Evolutionary conservation across 2,888 invertebrate genomes (phyloP).

Genomic region (Notodonta dromedarius): DNA sequence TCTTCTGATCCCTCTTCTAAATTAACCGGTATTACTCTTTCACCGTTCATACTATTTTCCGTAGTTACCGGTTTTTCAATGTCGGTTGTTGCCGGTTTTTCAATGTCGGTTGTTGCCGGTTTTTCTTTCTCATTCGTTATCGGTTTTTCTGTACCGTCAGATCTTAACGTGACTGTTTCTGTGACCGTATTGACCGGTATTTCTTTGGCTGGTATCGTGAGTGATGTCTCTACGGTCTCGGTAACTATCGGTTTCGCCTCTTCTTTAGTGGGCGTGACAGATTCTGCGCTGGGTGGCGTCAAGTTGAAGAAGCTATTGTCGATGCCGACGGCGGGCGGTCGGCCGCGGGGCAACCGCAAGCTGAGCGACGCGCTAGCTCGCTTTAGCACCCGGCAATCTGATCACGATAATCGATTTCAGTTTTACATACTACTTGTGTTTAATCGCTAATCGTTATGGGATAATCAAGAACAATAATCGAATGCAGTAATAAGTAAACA

Average conservation of each 20-base stretch:
- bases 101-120: slow-evolving; percentile 7
- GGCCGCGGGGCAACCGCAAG: slow-evolving; percentile 72
- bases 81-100: slow-evolving; percentile 8
- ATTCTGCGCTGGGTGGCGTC: slow-evolving; percentile 78
- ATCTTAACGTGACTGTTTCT: slow-evolving; percentile 8
- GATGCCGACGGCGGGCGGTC: slow-evolving; percentile 71
- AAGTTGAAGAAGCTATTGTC: slow-evolving; percentile 71
- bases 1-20: slow-evolving; percentile 22
- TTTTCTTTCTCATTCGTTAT: slow-evolving; percentile 14
- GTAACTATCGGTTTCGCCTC: slow-evolving; percentile 41
- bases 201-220: slow-evolving; percentile 38
- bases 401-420: slow-evolving; percentile 47
- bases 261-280: slow-evolving; percentile 65
- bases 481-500: too few relatives aligned
- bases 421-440: slow-evolving; percentile 42
- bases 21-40: slow-evolving; percentile 37
- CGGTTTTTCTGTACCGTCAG: slow-evolving; percentile 15
- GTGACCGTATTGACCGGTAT: slow-evolving; percentile 5
- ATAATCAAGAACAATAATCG: slow-evolving; percentile 1
- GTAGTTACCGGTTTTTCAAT: slow-evolving; percentile 5
- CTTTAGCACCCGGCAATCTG: slow-evolving; percentile 82
- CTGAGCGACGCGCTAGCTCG: slow-evolving; percentile 74
- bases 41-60: slow-evolving; percentile 30
- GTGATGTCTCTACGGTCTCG: slow-evolving; percentile 46
- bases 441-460: slow-evolving; percentile 32